phyloP scores from a whole-genome alignment of 2,113 vertebrate species.

The Mus musculus region GRCm39 chr8:116035001-116035500 shows the following conservation, averaged over 20 bases:
- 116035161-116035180: not conserved
- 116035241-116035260: not conserved
- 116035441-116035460: not conserved
- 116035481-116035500: not conserved
- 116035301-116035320: not conserved
- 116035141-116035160: not conserved
- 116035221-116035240: not conserved
- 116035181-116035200: not conserved
- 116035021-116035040: not conserved
- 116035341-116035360: not conserved
- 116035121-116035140: not conserved
- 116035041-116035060: not conserved
- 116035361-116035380: accelerated
- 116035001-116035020: not conserved
- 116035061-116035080: not conserved
- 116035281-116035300: not conserved
- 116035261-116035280: not conserved
- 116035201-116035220: not conserved
- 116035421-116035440: not conserved
- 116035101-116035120: not conserved
- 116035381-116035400: not conserved
- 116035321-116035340: not conserved
- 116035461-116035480: not conserved
- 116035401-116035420: not conserved
- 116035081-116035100: no score